These are phyloP conservation scores for Goniozus legneri DNA, from an alignment of 1,140 invertebrate species.

Conservation along the genomic window DNA sequence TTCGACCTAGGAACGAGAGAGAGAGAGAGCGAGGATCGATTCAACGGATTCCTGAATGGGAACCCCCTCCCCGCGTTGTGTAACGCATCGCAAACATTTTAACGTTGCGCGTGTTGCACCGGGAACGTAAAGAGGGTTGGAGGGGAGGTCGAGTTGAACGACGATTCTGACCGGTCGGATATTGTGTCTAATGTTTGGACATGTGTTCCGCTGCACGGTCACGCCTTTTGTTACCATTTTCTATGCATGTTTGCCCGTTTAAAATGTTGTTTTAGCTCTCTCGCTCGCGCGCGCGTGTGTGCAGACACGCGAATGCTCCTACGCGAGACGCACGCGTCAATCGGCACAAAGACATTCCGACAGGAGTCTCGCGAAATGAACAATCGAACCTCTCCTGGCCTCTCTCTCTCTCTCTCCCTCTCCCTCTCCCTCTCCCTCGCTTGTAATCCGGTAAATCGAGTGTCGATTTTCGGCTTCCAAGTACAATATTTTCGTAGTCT, in stretches of 20 bases:
- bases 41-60: too few relatives aligned
- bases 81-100: conserved; percentile 53
- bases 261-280: conserved; percentile 45
- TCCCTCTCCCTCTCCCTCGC: too few relatives aligned
- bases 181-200: conserved; percentile 55
- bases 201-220: conserved; percentile 55
- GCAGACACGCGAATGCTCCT: too few relatives aligned
- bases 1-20: too few relatives aligned
- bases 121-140: not conserved
- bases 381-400: too few relatives aligned
- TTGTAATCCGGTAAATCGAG: too few relatives aligned
- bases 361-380: too few relatives aligned
- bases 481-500: too few relatives aligned
- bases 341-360: too few relatives aligned
- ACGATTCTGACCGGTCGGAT: conserved; percentile 44
- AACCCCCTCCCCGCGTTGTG: too few relatives aligned
- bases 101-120: conserved; percentile 27
- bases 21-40: too few relatives aligned
- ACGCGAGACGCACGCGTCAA: conserved; percentile 10
- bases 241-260: conserved; percentile 47
- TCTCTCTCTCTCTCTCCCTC: not conserved
- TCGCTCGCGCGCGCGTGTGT: conserved; percentile 6
- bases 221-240: conserved; percentile 54
- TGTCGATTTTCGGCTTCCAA: too few relatives aligned
- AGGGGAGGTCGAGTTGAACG: conserved; percentile 6